Conservation (phyloP, 2,113 vertebrate genomes). For the Cricetomys ansorgei region DNA sequence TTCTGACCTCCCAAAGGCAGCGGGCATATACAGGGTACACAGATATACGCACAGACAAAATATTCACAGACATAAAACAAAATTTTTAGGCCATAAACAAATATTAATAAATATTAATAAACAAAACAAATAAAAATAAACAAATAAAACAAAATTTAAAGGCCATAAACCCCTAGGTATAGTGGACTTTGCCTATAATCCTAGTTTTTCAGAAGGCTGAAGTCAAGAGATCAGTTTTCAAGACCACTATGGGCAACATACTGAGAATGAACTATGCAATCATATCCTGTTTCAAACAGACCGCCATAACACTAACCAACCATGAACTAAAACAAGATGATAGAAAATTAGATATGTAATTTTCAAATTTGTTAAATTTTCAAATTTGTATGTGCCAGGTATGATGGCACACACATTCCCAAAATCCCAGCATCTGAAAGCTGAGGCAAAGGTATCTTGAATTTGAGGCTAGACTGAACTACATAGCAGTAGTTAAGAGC, state of each 20-base stretch:
- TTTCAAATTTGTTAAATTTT: not conserved
- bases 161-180: not conserved
- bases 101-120: too few relatives aligned
- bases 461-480: not conserved
- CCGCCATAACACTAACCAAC: not conserved
- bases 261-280: not conserved
- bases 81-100: too few relatives aligned
- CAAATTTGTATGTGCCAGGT: too few relatives aligned
- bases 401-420: not conserved
- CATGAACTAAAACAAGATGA: not conserved
- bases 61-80: not conserved
- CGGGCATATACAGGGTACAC: not conserved
- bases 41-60: not conserved
- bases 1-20: not conserved
- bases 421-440: not conserved
- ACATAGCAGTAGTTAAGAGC: not conserved
- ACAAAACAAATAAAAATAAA: too few relatives aligned
- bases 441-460: not conserved
- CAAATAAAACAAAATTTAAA: slow-evolving; percentile 38
- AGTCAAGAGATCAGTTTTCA: not conserved
- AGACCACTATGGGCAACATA: not conserved
- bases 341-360: not conserved
- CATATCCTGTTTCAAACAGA: not conserved
- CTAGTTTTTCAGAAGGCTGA: not conserved
- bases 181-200: not conserved